phyloP scores from a whole-genome alignment of 2,797 vertebrate genomes.

The Phrynocephalus forsythii region DNA sequence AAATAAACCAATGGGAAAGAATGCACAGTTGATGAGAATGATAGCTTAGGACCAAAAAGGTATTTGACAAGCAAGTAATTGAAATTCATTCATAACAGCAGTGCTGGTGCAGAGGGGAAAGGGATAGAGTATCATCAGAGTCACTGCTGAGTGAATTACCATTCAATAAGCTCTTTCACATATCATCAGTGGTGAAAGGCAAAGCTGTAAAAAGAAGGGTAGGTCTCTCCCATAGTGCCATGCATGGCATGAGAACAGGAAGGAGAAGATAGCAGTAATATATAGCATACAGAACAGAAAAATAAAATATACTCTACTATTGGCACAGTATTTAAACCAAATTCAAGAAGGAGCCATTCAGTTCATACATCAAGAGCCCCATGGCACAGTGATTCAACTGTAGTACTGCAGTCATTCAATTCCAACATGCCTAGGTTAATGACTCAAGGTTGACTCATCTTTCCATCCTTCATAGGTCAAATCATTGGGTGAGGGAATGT shows the following conservation, averaged over 20 bases:
- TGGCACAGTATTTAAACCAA: slow-evolving; percentile 27
- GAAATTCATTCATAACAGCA: slow-evolving; percentile 37
- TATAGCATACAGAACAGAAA: neutral
- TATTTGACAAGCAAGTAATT: slow-evolving; percentile 13
- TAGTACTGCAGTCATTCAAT: no score
- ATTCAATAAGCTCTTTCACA: slow-evolving; percentile 48
- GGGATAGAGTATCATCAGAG: slow-evolving; percentile 50
- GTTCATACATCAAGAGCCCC: no score
- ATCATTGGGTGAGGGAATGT: no score
- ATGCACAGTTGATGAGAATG: neutral
- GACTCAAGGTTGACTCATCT: no score
- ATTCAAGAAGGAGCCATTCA: neutral
- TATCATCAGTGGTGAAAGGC: slow-evolving; percentile 52
- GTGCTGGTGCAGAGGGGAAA: slow-evolving; percentile 4
- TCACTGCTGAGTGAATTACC: slow-evolving; percentile 39
- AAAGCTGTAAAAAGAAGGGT: slow-evolving; percentile 45
- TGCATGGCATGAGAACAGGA: slow-evolving; percentile 34
- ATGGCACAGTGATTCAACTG: no score
- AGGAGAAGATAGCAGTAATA: slow-evolving; percentile 37
- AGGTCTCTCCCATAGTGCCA: slow-evolving; percentile 26
- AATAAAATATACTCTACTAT: neutral
- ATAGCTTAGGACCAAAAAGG: slow-evolving; percentile 31
- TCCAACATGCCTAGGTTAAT: no score
- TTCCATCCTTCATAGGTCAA: no score
- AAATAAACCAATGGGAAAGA: neutral